Percentiles rank a stretch among this genome's conserved stretches.
phyloP scores from a whole-genome alignment of 1,140 invertebrate genomes.

The Pseudomyrmex pallidus region DNA sequence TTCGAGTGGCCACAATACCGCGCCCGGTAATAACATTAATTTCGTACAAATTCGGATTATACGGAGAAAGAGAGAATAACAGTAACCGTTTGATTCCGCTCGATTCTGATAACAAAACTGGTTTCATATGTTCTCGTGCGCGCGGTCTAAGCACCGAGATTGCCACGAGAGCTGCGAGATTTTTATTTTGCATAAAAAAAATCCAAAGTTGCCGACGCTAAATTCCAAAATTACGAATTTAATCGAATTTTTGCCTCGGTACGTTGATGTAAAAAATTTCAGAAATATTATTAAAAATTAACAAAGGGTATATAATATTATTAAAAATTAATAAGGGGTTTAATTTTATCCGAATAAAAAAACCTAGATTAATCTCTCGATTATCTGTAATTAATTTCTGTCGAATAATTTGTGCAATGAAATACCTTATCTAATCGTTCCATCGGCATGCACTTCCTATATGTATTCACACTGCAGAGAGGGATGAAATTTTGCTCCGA shows the following conservation, averaged over 20 bases:
- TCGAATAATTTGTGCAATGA: background rate
- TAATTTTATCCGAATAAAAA: background rate
- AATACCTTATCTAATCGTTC: background rate
- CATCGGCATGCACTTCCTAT: background rate
- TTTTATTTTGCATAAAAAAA: constrained; percentile 59
- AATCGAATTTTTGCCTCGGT: constrained; percentile 9
- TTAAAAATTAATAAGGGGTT: background rate
- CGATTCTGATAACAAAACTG: constrained; percentile 46
- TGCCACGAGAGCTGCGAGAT: background rate
- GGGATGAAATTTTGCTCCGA: constrained; percentile 1
- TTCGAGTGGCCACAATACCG: constrained; percentile 21
- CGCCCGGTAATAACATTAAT: constrained; percentile 71
- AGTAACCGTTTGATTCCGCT: constrained; percentile 78
- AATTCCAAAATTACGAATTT: background rate
- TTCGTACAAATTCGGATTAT: constrained; percentile 70
- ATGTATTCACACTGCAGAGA: background rate
- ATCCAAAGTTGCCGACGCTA: background rate
- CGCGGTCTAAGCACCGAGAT: background rate
- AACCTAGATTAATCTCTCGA: background rate
- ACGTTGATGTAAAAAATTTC: background rate
- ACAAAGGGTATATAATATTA: background rate
- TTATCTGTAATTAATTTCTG: background rate
- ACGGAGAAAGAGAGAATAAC: constrained; percentile 75
- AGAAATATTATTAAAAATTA: too few relatives aligned
- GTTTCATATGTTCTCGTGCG: constrained; percentile 35